Percentiles rank a stretch among this genome's conserved stretches.
Evolutionary conservation across 2,888 invertebrate species (phyloP).

Genomic region (Notodonta dromedarius): DNA sequence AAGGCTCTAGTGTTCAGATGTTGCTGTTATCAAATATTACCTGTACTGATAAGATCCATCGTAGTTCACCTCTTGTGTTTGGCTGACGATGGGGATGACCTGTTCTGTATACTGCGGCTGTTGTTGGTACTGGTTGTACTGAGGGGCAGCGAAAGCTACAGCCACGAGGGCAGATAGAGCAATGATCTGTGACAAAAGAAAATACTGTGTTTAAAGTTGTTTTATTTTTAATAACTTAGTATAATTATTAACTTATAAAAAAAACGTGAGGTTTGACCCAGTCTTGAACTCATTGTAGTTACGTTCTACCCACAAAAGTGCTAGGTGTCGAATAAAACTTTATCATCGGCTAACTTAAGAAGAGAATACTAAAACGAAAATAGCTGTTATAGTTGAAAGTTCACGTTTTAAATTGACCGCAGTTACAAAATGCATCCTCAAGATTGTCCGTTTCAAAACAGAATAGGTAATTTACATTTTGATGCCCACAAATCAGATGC

Average conservation of each 20-base stretch:
- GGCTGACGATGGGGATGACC: constrained; percentile 85
- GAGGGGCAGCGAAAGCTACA: constrained; percentile 68
- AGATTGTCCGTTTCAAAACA: constrained; percentile 48
- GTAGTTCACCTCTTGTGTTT: constrained; percentile 80
- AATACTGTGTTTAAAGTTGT: background rate
- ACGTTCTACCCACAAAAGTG: too few species aligned
- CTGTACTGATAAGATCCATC: constrained; percentile 87
- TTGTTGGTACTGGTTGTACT: constrained; percentile 48
- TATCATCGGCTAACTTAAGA: too few species aligned
- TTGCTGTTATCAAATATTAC: constrained; percentile 52
- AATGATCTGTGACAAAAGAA: constrained; percentile 60
- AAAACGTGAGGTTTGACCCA: too few species aligned
- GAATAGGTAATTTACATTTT: constrained; percentile 53
- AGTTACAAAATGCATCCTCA: constrained; percentile 46
- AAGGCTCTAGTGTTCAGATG: background rate
- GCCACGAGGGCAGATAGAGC: constrained; percentile 67
- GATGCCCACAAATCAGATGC: constrained; percentile 42
- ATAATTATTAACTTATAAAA: too few species aligned
- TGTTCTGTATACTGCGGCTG: constrained; percentile 59
- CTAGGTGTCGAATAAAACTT: too few species aligned
- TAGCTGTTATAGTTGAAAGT: constrained; percentile 9
- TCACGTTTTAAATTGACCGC: constrained; percentile 38
- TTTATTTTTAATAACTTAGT: too few species aligned
- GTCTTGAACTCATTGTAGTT: too few species aligned
- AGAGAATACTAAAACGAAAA: too few species aligned